phyloP scores from a whole-genome alignment of 2,113 vertebrate species.

The Anoura caudifer region DNA sequence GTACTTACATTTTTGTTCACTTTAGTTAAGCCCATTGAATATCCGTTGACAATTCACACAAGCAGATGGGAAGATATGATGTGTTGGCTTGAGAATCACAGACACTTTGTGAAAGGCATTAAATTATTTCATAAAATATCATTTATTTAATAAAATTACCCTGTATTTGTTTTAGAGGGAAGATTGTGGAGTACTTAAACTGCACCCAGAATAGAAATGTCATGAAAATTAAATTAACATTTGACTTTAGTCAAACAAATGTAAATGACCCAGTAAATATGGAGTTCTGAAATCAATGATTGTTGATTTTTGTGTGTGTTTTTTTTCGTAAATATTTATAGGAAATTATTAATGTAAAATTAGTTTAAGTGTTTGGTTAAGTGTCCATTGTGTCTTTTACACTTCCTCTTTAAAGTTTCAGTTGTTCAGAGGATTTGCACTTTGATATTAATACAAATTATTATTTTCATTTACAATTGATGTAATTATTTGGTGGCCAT shows the following conservation, averaged over 20 bases:
- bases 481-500: neutral
- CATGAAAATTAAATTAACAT: constrained; percentile 68
- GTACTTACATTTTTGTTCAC: neutral
- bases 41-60: neutral
- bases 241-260: constrained; percentile 56
- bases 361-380: neutral
- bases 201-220: constrained; percentile 50
- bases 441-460: neutral
- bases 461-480: neutral
- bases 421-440: neutral
- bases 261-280: neutral
- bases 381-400: neutral
- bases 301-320: neutral
- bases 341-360: neutral
- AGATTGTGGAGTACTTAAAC: neutral
- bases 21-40: neutral
- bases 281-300: neutral
- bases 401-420: neutral
- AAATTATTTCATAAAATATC: constrained; percentile 21
- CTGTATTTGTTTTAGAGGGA: constrained; percentile 61
- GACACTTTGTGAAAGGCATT: neutral
- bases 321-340: constrained; percentile 5
- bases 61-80: neutral
- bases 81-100: neutral
- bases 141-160: constrained; percentile 53